A percentile compares a stretch with the other conserved stretches of the same genome.
Conservation (phyloP, 2,797 vertebrate species). For the Melanotaenia boesemani region DNA sequence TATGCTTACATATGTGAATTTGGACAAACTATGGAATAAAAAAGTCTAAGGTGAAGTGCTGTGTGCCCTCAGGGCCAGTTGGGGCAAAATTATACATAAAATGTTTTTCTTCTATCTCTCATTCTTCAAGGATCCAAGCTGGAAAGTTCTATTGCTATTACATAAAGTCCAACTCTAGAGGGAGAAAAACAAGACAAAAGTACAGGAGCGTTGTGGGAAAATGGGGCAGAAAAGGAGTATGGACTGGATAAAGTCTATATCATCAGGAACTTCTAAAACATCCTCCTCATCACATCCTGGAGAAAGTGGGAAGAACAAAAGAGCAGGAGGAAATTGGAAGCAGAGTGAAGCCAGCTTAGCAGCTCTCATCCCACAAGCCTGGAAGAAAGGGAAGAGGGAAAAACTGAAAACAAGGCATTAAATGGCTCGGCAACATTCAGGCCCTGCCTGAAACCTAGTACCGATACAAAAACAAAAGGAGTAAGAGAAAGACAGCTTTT, state of each 20-base stretch:
- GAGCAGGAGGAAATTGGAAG: conserved; percentile 77
- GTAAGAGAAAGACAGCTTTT: conserved; percentile 28
- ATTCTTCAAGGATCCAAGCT: conserved; percentile 67
- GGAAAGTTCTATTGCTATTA: conserved; percentile 68
- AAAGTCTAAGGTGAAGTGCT: conserved; percentile 58
- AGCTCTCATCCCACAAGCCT: conserved; percentile 69
- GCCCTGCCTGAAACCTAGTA: conserved; percentile 44
- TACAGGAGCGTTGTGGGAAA: conserved; percentile 55
- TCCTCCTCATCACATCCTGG: conserved; percentile 65
- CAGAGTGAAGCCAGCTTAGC: conserved; percentile 72
- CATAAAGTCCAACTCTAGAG: conserved; percentile 66
- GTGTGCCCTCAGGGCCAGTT: conserved; percentile 41
- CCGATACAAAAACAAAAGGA: conserved; percentile 32
- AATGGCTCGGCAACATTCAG: conserved; percentile 52
- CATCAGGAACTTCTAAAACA: conserved; percentile 59
- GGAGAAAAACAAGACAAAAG: conserved; percentile 54
- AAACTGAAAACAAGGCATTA: conserved; percentile 73
- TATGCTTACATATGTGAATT: conserved; percentile 64
- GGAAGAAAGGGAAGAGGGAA: conserved; percentile 65
- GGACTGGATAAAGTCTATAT: conserved; percentile 66
- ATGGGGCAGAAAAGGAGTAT: conserved; percentile 52
- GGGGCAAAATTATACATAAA: conserved; percentile 67
- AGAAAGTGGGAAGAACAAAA: conserved; percentile 71
- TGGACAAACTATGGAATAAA: conserved; percentile 47
- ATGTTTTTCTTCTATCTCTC: conserved; percentile 33